Base-by-base conservation (phyloP, 2,797 vertebrate species). In the Rallus crepitans region DNA sequence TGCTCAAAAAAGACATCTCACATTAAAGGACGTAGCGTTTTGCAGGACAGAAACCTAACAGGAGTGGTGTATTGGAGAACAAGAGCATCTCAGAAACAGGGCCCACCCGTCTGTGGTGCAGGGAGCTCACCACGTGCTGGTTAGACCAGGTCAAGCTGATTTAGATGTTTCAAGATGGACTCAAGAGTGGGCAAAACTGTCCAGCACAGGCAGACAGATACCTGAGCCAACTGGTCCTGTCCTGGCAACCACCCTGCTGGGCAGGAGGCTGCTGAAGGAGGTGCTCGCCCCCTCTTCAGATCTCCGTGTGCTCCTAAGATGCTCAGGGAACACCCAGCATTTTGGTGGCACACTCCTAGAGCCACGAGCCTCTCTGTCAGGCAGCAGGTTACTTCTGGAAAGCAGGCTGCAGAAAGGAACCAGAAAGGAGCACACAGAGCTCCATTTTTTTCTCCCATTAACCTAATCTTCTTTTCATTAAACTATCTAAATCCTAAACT, bases 401-500 rank as follows among this genome's bases (percentile, higher is more conserved):
- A 80, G 83, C 27, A 93, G 40, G 92, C 82, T 92, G 95, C 8
- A 59, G 83, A 92, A 96, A 93, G 8, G 20, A 87, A 89, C 27
- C 37, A 82, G 65, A 75, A 92, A 45, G 40, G 76, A 94, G 30
- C 24, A 93, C 7, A 28, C 42, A 64, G 60, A 89, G 42, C 57
- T 92, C 35, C 35, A 82, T 53, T 94, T 50, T 79, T 78, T 35
- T 64, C 89, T 72, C 77, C 48, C 66, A 93, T 96, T 96, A 95
- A 95, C 87, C 83, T 96, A 90, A 93, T 88, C 66, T 92, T 87
- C 84, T 89, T 90, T 94, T 95, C 92, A 71, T 94, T 95, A 93
- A 89, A 94, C 37, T 89, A 94, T 31, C 94, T 94, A 96, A 97
- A 93, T 96, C 95, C 80, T 83, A 86, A 94, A 84, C 69, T 84